A percentile compares a stretch with the other conserved stretches of the same genome.
These are phyloP conservation scores for zebrafish (Danio rerio) DNA, from an alignment of 2,113 vertebrate species.

Conservation along the genomic window DNA sequence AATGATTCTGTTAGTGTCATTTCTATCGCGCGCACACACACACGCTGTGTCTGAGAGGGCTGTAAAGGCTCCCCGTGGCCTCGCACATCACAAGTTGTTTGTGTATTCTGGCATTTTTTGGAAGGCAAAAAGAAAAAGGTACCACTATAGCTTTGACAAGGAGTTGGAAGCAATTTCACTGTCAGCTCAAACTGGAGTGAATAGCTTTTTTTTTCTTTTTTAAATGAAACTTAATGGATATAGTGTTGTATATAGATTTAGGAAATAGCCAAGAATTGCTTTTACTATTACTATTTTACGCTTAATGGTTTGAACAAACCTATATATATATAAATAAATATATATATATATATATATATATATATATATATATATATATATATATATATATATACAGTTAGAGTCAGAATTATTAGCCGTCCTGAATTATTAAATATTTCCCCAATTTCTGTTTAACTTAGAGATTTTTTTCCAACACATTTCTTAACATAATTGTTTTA, in stretches of 20 bases:
- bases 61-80: conserved; percentile 21
- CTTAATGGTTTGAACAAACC: too few relatives aligned
- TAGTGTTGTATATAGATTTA: not conserved
- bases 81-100: conserved; percentile 26
- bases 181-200: not conserved
- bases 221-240: not conserved
- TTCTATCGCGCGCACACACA: conserved; percentile 83
- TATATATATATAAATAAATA: too few relatives aligned
- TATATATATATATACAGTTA: too few relatives aligned
- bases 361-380: too few relatives aligned
- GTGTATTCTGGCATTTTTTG: conserved; percentile 14
- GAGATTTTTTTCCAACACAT: too few relatives aligned
- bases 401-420: too few relatives aligned
- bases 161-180: not conserved
- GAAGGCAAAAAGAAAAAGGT: not conserved
- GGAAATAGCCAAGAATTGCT: not conserved
- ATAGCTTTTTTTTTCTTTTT: not conserved
- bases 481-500: too few relatives aligned
- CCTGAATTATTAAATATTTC: too few relatives aligned
- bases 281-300: not conserved
- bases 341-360: too few relatives aligned
- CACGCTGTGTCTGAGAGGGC: conserved; percentile 32
- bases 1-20: conserved; percentile 96
- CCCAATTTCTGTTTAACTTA: too few relatives aligned
- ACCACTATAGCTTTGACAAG: not conserved